A percentile compares a stretch with the other conserved stretches of the same genome.
Evolutionary conservation across 1,140 invertebrate species (phyloP).

Genomic region (Papilio polyxenes): DNA sequence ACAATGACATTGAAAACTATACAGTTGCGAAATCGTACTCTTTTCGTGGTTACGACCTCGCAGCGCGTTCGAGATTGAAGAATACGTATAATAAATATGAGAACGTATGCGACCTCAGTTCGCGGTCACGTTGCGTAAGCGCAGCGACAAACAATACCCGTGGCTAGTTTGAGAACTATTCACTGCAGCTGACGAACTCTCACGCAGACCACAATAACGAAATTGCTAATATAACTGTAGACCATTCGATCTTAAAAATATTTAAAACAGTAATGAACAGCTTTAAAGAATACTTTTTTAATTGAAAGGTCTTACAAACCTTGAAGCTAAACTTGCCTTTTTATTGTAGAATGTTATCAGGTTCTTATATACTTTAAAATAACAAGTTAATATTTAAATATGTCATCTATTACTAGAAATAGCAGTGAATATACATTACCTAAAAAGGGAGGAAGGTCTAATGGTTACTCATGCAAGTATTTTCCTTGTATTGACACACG

Average conservation of each 20-base stretch:
- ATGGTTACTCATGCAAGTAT: background rate
- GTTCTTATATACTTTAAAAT: background rate
- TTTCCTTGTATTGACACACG: background rate
- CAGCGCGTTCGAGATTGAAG: slow-evolving; percentile 67
- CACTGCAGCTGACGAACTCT: slow-evolving; percentile 40
- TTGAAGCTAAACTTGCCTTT: background rate
- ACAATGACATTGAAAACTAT: slow-evolving; percentile 75
- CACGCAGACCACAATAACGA: background rate
- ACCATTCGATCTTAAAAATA: no score
- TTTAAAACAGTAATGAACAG: no score
- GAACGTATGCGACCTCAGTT: slow-evolving; percentile 76
- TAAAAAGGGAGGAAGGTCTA: slow-evolving; percentile 15
- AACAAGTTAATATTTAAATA: background rate
- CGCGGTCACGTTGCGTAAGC: slow-evolving; percentile 76
- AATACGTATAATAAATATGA: slow-evolving; percentile 79
- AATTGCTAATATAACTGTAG: background rate
- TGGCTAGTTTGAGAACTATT: slow-evolving; percentile 51
- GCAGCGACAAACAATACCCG: slow-evolving; percentile 70
- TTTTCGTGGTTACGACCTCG: slow-evolving; percentile 77
- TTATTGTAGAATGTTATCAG: background rate
- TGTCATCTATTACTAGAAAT: background rate
- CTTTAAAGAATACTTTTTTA: no score
- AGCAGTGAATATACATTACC: background rate
- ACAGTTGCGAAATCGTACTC: slow-evolving; percentile 75
- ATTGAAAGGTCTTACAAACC: background rate